Evolutionary conservation across 2,113 vertebrate species (phyloP).

Genomic region (Prolemur simus): DNA sequence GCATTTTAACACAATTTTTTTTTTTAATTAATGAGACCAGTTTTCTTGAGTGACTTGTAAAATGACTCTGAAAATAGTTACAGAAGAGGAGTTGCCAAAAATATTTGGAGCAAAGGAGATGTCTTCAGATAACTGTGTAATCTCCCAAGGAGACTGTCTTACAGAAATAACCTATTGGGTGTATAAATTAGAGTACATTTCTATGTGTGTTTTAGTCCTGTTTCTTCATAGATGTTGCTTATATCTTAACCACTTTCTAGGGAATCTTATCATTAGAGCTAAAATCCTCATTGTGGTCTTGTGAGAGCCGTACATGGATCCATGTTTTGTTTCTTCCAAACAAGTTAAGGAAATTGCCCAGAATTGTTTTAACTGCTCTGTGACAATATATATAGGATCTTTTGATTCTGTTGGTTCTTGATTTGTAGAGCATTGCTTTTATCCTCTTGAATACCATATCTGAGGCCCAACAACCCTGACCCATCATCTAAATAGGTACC

Average conservation of each 20-base stretch:
- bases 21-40: not conserved
- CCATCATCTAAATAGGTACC: slow-evolving; percentile 85
- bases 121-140: not conserved
- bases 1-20: not conserved
- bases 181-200: not conserved
- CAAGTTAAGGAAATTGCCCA: not conserved
- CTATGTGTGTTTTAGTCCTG: not conserved
- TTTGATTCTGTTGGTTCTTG: not conserved
- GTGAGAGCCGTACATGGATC: not conserved
- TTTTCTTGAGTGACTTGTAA: not conserved
- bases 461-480: not conserved
- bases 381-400: not conserved
- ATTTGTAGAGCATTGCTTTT: not conserved
- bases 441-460: not conserved
- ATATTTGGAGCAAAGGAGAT: not conserved
- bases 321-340: not conserved
- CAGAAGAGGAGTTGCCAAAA: not conserved
- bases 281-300: not conserved
- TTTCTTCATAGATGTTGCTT: not conserved
- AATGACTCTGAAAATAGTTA: not conserved
- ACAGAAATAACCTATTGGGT: not conserved
- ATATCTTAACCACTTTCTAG: not conserved
- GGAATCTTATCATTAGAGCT: not conserved
- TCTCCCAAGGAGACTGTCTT: not conserved
- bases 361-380: not conserved